Base-by-base conservation (phyloP, 2,113 vertebrate genomes). In the Cygnus buccinator region DNA sequence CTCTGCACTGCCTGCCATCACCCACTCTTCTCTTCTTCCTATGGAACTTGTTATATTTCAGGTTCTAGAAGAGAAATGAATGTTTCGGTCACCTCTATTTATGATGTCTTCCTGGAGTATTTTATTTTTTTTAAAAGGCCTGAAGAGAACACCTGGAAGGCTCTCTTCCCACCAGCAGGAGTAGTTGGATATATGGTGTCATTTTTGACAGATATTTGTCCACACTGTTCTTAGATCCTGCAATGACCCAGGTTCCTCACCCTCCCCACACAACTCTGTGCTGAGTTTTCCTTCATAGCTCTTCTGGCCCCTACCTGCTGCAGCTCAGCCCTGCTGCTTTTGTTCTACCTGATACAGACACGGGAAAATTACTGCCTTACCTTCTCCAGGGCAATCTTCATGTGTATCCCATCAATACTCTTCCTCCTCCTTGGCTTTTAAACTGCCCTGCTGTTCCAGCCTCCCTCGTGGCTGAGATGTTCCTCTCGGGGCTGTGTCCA, bases 1-100 rank as follows among this genome's bases (percentile, higher is more conserved):
- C n/a, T 28, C 73, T 33, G 59, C 67, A 17, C 12, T 29, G 54
- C 54, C 8, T 29, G 55, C 31, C 55, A 19, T 17, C 31, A 10
- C 29, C 31, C 39, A 9, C 55, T 14, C 54, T 57, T 13, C 75
- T 15, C 15, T 37, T 33, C 57, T 70, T 63, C 41, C 35, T 1
- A 0, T 10, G 31, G 33, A 23, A 44, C 7, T 20, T 13, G 3
- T 11, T 31, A 1, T 2, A 19, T 4, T 31, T n/a, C 39, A 0
- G 0, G 28, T 31, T 41, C 63, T 29, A 46, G 37, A n/a, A 57
- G 8, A 23, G 57, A 68, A 39, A 10, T 18, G 13, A 26, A 6
- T 26, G 37, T 46, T 76, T 28, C 70, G 8, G 18, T 20, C n/a
- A 12, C 50, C 31, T 44, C 57, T 71, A 71, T 31, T 46, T 41